A percentile compares a stretch with the other conserved stretches of the same genome.
Evolutionary conservation across 1,140 invertebrate species (phyloP).

Genomic region (Zaprionus africanus): DNA sequence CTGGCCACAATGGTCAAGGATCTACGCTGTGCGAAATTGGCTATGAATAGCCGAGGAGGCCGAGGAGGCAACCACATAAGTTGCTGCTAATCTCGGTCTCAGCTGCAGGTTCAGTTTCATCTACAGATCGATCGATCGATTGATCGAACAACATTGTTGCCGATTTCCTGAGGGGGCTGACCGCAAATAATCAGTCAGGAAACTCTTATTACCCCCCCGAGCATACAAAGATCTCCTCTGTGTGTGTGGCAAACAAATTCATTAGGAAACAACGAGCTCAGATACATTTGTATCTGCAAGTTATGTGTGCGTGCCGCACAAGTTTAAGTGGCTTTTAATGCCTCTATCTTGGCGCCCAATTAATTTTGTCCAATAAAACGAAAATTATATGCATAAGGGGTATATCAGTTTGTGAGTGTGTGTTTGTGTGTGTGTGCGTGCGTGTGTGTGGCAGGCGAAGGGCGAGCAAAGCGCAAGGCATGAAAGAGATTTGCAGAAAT

Average conservation of each 20-base stretch:
- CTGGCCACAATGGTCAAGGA: slow-evolving; percentile 64
- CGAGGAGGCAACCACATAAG: slow-evolving; percentile 40
- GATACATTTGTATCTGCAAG: slow-evolving; percentile 30
- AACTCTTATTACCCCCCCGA: slow-evolving; percentile 40
- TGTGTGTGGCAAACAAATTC: slow-evolving; percentile 60
- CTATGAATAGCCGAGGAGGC: slow-evolving; percentile 36
- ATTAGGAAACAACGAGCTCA: slow-evolving; percentile 54
- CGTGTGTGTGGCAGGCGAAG: slow-evolving; percentile 56
- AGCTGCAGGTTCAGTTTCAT: slow-evolving; percentile 23
- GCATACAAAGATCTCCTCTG: not conserved
- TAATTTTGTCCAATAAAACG: slow-evolving; percentile 79
- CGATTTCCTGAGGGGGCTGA: slow-evolving; percentile 62
- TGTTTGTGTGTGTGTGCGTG: slow-evolving; percentile 11
- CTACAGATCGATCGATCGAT: slow-evolving; percentile 26
- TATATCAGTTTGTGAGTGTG: slow-evolving; percentile 25
- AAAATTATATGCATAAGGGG: slow-evolving; percentile 77
- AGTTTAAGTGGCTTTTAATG: slow-evolving; percentile 77
- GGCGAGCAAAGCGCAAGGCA: slow-evolving; percentile 70
- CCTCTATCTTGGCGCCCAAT: slow-evolving; percentile 82
- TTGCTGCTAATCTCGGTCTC: slow-evolving; percentile 11
- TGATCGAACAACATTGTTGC: slow-evolving; percentile 66
- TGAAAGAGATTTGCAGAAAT: slow-evolving; percentile 79
- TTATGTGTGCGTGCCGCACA: slow-evolving; percentile 57
- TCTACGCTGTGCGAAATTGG: slow-evolving; percentile 62
- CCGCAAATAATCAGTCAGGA: slow-evolving; percentile 80